Conservation (phyloP, 2,113 vertebrate genomes). For the Corydoras maculifer region DNA sequence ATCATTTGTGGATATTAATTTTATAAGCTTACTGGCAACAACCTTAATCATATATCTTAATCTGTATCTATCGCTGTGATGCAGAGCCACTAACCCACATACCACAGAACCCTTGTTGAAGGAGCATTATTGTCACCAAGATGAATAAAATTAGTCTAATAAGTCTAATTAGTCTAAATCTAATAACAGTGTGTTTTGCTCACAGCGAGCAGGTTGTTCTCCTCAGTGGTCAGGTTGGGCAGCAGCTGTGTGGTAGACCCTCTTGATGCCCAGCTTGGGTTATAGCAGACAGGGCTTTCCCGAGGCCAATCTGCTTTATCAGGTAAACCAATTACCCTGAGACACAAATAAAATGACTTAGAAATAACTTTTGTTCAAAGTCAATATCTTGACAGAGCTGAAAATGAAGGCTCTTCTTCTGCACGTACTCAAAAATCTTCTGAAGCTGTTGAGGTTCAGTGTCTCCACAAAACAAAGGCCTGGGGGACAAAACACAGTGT, state of each 20-base stretch:
- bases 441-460: conserved; percentile 65
- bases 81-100: too few relatives aligned
- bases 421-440: conserved; percentile 68
- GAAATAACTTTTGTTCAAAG: neutral
- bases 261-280: conserved; percentile 38
- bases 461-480: conserved; percentile 60
- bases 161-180: too few relatives aligned
- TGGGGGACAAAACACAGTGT: conserved; percentile 28
- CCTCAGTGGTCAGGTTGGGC: conserved; percentile 44
- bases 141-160: too few relatives aligned
- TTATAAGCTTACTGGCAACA: too few relatives aligned
- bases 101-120: too few relatives aligned
- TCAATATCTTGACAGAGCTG: neutral
- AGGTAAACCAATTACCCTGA: conserved; percentile 59
- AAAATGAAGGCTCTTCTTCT: neutral
- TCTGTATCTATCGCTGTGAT: too few relatives aligned
- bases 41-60: too few relatives aligned
- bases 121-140: too few relatives aligned
- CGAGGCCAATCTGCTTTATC: conserved; percentile 61
- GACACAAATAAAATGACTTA: conserved; percentile 1
- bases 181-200: conserved; percentile 22
- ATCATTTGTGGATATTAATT: too few relatives aligned
- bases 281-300: conserved; percentile 54
- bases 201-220: conserved; percentile 59
- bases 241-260: conserved; percentile 45